phyloP scores from a whole-genome alignment of 2,888 invertebrate genomes.

The Lepidocyrtinus sp. region DNA sequence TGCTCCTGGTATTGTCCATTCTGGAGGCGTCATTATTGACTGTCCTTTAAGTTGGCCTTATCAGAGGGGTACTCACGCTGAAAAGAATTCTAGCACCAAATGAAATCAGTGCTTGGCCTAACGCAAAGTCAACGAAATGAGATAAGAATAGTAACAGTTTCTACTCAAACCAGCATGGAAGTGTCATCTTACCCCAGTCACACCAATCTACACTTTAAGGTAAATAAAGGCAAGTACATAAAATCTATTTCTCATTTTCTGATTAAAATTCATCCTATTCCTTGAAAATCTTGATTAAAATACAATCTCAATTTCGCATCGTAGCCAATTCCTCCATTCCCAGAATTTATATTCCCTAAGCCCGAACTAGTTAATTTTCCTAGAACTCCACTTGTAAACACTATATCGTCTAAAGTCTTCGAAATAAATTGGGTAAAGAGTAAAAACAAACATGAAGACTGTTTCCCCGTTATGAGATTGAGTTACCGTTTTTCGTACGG shows the following conservation, averaged over 20 bases:
- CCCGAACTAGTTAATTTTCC: not conserved
- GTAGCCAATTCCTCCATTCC: no score
- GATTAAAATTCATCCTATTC: not conserved
- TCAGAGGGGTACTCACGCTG: slow-evolving; percentile 15
- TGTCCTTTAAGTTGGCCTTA: slow-evolving; percentile 16
- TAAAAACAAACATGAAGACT: not conserved
- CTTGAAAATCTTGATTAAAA: slow-evolving; percentile 21
- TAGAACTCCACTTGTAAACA: not conserved
- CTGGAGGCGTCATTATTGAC: slow-evolving; percentile 27
- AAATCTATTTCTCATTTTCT: not conserved
- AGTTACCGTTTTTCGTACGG: not conserved
- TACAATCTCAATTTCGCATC: slow-evolving; percentile 29
- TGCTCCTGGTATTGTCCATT: slow-evolving; percentile 9
- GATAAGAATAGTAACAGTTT: not conserved
- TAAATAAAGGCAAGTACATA: not conserved
- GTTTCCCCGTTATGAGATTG: slow-evolving; percentile 8
- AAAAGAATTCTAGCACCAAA: slow-evolving; percentile 64
- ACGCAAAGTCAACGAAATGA: slow-evolving; percentile 36
- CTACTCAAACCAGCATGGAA: not conserved
- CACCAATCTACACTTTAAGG: no score
- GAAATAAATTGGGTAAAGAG: slow-evolving; percentile 11
- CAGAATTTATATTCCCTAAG: slow-evolving; percentile 29
- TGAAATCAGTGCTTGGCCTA: slow-evolving; percentile 68
- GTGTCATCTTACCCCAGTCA: no score
- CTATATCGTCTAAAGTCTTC: no score